Conservation (phyloP, 2,797 vertebrate species). For the Oceanodroma leucorhoa region DNA sequence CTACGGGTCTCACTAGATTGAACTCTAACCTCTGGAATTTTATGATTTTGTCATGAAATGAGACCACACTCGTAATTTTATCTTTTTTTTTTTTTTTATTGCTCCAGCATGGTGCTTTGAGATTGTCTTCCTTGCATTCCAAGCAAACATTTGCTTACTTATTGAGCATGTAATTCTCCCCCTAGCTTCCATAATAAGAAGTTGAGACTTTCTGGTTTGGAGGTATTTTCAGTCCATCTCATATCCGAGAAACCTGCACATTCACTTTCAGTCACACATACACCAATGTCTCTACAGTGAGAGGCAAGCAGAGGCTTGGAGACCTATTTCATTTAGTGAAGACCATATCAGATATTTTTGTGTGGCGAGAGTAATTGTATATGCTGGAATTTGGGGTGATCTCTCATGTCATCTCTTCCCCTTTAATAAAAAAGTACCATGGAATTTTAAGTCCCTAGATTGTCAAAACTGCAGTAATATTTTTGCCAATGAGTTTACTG, state of each 20-base stretch:
- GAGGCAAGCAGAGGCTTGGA: background rate
- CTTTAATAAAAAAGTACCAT: background rate
- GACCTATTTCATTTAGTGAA: background rate
- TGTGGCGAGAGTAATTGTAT: background rate
- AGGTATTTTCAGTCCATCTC: background rate
- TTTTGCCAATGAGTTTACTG: constrained; percentile 9
- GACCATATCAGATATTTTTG: background rate
- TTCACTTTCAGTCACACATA: background rate
- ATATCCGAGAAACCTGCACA: background rate
- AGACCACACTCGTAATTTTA: background rate
- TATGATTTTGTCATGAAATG: background rate
- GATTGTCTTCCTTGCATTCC: background rate
- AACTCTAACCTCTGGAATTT: background rate
- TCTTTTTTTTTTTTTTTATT: background rate
- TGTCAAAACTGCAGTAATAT: background rate
- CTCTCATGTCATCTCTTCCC: background rate
- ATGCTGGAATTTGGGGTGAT: background rate
- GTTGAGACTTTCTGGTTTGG: background rate
- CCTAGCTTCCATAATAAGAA: background rate
- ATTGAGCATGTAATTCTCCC: background rate
- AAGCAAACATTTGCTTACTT: background rate
- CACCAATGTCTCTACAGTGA: background rate
- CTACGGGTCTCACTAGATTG: background rate
- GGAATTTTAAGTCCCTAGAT: background rate
- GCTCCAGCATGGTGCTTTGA: fast-evolving